A percentile compares a stretch with the other conserved stretches of the same genome.
Conservation (phyloP, 1,140 invertebrate genomes). For the Drosophila pectinifera region DNA sequence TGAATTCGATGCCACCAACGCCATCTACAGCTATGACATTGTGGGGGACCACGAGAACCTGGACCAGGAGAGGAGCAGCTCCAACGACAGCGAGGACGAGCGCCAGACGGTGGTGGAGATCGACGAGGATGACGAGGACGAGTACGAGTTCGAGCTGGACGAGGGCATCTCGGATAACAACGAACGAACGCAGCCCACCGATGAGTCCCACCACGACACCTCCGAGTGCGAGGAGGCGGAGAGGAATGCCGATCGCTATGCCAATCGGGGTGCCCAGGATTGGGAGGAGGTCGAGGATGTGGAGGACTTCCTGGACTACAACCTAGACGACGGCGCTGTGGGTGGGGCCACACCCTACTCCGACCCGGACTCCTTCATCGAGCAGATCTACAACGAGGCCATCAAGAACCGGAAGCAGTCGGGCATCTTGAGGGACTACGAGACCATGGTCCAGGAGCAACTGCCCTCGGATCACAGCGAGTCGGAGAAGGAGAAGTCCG, state of each 20-base stretch:
- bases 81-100: conserved; percentile 78
- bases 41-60: conserved; percentile 29
- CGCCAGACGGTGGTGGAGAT: conserved; percentile 80
- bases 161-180: conserved; percentile 82
- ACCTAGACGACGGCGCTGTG: conserved; percentile 71
- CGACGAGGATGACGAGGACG: conserved; percentile 73
- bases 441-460: conserved; percentile 77
- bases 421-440: conserved; percentile 74
- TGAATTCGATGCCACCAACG: conserved; percentile 69
- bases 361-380: conserved; percentile 78
- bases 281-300: conserved; percentile 73
- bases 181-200: conserved; percentile 76
- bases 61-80: conserved; percentile 50
- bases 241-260: conserved; percentile 79
- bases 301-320: conserved; percentile 60
- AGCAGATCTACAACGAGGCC: conserved; percentile 83
- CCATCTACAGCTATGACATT: conserved; percentile 66
- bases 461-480: conserved; percentile 58
- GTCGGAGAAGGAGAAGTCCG: conserved; percentile 67
- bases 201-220: conserved; percentile 80
- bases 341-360: conserved; percentile 62
- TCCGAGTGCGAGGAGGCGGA: conserved; percentile 83
- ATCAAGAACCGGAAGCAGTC: conserved; percentile 79
- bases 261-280: conserved; percentile 67
- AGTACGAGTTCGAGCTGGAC: conserved; percentile 75